These are phyloP conservation scores for Allobates femoralis DNA, from an alignment of 2,797 vertebrate species.

Conservation along the genomic window DNA sequence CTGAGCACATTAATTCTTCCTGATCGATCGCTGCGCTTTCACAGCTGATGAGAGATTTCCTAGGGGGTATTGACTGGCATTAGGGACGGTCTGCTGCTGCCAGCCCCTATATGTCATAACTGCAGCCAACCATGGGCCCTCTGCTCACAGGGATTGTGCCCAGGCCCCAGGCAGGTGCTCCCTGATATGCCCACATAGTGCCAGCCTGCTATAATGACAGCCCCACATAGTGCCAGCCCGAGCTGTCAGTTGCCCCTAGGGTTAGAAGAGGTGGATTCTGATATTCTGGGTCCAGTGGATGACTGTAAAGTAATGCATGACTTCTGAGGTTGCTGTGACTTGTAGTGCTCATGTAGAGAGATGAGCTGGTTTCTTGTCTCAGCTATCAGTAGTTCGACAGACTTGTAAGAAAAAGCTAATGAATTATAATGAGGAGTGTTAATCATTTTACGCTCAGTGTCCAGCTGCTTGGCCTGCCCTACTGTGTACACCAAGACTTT, in stretches of 20 bases:
- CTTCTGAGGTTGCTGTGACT: neutral
- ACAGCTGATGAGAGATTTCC: conserved; percentile 10
- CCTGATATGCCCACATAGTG: too few species aligned
- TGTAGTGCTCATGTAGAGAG: neutral
- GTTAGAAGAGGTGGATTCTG: neutral
- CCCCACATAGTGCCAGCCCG: too few species aligned
- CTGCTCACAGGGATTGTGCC: neutral
- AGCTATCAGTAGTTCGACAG: neutral
- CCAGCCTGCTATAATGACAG: too few species aligned
- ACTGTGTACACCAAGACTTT: too few species aligned
- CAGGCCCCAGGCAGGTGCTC: conserved; percentile 17
- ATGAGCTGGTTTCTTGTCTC: neutral
- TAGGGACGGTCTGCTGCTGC: conserved; percentile 1
- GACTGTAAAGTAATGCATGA: neutral
- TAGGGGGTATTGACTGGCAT: conserved; percentile 29
- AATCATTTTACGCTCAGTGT: neutral
- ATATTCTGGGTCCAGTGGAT: neutral
- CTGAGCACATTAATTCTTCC: conserved; percentile 35
- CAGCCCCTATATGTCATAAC: conserved; percentile 9
- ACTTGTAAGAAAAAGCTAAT: neutral
- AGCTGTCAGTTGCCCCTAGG: neutral
- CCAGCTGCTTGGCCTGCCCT: neutral
- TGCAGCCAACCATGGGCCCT: conserved; percentile 19
- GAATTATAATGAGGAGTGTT: neutral
- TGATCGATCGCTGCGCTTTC: conserved; percentile 27